Conservation (phyloP, 1,140 invertebrate genomes). For the Muscidifurax raptorellus region DNA sequence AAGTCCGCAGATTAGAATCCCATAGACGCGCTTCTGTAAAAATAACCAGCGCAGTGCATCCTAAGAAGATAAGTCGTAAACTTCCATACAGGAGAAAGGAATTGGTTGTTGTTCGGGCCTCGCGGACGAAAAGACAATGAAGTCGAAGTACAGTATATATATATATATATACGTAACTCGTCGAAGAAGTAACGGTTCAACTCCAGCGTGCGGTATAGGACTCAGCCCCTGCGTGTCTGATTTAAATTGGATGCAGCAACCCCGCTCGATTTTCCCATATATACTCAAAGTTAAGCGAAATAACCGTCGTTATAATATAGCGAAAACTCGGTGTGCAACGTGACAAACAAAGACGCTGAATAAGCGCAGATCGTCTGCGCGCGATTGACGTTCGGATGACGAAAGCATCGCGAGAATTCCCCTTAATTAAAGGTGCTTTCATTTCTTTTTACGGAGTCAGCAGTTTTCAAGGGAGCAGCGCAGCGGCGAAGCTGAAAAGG, state of each 20-base stretch:
- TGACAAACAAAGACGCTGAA: neutral
- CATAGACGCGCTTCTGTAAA: neutral
- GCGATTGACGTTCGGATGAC: neutral
- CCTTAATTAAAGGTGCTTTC: conserved; percentile 17
- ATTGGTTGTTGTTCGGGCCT: neutral
- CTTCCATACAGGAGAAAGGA: neutral
- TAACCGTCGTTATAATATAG: neutral
- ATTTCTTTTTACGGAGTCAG: neutral
- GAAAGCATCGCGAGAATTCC: neutral
- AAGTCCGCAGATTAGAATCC: neutral
- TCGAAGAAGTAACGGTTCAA: neutral
- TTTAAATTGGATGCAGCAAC: neutral
- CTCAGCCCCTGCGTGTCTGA: neutral
- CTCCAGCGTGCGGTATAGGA: neutral
- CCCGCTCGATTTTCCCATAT: neutral
- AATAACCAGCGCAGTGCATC: neutral
- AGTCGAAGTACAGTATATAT: neutral
- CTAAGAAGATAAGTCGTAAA: neutral
- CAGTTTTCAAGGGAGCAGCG: conserved; percentile 2
- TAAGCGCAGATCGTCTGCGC: neutral
- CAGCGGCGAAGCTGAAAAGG: conserved; percentile 14
- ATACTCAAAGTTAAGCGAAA: neutral
- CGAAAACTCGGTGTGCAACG: neutral
- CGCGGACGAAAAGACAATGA: neutral
- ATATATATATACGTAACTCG: too few species aligned